Evolutionary conservation across 2,888 invertebrate species (phyloP).

Genomic region (Rhaphigaster nebulosa): DNA sequence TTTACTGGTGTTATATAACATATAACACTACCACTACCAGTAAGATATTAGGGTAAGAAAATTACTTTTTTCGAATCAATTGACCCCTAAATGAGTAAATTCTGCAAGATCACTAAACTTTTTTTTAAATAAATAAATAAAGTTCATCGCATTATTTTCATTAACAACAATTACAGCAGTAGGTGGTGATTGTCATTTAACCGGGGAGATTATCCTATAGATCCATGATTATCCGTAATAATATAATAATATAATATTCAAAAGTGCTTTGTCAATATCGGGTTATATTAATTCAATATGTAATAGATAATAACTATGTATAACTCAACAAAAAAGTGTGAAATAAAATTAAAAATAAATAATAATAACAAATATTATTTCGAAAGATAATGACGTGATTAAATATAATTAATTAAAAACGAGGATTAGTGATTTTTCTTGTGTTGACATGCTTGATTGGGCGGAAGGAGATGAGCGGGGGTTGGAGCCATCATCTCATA

Average conservation of each 20-base stretch:
- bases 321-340: not conserved
- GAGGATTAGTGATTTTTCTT: not conserved
- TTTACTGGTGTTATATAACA: too few species aligned
- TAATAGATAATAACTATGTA: not conserved
- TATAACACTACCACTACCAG: too few species aligned
- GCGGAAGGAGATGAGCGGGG: constrained; percentile 7
- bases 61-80: too few species aligned
- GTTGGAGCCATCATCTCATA: not conserved
- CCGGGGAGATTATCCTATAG: not conserved
- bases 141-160: not conserved
- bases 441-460: constrained; percentile 17
- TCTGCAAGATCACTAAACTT: too few species aligned
- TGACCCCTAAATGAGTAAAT: too few species aligned
- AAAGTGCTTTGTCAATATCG: not conserved
- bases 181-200: not conserved
- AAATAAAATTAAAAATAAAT: not conserved
- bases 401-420: not conserved
- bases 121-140: too few species aligned
- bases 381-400: not conserved
- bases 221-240: not conserved
- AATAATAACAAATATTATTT: not conserved
- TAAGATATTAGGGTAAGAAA: too few species aligned
- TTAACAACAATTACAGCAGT: not conserved
- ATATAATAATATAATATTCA: not conserved
- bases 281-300: not conserved